Conservation (phyloP, 2,888 invertebrate genomes). For the Agrypnus murinus region DNA sequence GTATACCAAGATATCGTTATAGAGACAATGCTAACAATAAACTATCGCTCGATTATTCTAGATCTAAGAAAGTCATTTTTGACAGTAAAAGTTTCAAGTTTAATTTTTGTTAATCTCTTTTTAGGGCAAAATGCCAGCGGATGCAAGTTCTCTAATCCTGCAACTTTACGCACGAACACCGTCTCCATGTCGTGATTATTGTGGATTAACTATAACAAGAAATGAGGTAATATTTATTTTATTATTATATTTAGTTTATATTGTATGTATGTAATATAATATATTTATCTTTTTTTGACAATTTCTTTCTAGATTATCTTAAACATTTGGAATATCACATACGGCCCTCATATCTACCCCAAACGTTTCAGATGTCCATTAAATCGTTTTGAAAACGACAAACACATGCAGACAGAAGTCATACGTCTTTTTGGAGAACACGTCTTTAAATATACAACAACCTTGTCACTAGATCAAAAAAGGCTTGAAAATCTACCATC, state of each 20-base stretch:
- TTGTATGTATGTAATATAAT: no score
- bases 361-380: slow-evolving; percentile 54
- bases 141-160: slow-evolving; percentile 45
- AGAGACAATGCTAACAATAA: no score
- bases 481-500: slow-evolving; percentile 59
- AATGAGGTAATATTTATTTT: slow-evolving; percentile 57
- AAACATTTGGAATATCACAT: slow-evolving; percentile 62
- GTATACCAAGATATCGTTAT: no score
- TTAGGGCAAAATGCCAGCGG: neutral
- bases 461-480: slow-evolving; percentile 51
- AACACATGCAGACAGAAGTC: slow-evolving; percentile 60
- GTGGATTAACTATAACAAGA: slow-evolving; percentile 64
- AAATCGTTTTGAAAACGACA: slow-evolving; percentile 60
- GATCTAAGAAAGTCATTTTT: no score
- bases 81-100: no score
- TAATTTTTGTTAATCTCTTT: slow-evolving; percentile 1
- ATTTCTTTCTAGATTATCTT: slow-evolving; percentile 57
- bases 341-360: slow-evolving; percentile 61
- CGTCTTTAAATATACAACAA: slow-evolving; percentile 46
- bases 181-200: slow-evolving; percentile 66
- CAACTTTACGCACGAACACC: slow-evolving; percentile 65
- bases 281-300: no score
- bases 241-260: no score
- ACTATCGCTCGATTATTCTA: no score
- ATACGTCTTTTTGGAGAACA: slow-evolving; percentile 60